Evolutionary conservation across 2,113 vertebrate species (phyloP), one percentile per base, ranked within the genome.

Genomic region (Cebus imitator): DNA sequence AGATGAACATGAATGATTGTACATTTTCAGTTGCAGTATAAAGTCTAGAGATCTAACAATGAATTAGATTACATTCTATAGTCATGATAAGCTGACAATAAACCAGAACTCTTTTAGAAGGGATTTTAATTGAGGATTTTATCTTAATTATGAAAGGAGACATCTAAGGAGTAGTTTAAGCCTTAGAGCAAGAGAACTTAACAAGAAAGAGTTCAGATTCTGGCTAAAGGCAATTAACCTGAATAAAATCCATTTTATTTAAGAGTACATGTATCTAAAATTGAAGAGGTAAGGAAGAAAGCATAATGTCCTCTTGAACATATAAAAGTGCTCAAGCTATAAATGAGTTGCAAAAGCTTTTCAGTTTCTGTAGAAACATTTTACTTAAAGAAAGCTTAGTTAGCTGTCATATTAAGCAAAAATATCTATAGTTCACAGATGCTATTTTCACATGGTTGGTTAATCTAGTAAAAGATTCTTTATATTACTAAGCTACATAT

Each of bases 401-500:
- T 95, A 92, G 40, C 68, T 97, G 80, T 97, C 92, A 87, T 85
- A 87, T 95, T 97, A 92, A 87, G 21, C 50, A 87, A 93, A 97
- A 91, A 87, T 96, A 96, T 92, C 84, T 80, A 78, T 58, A 97
- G 92, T 97, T 96, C 87, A 97, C 90, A 90, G 76, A 94, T 64
- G 21, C 4, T 90, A 79, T 94, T 98, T 97, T 94, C 52, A 52
- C 21, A 92, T 64, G 58, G 52, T 45, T 96, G 76, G 48, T 85
- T 96, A 95, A 97, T 98, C 90, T 96, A 52, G 83, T 87, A 91
- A 95, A 96, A 96, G 92, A 78, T 88, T 88, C 81, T 94, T 96
- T 97, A 57, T 20, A 81, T 94, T 92, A 95, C 81, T 95, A 35
- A 93, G 32, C 20, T 88, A 58, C 11, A 95, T 61, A 82, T 95